phyloP scores from a whole-genome alignment of 1,140 invertebrate genomes.

The Riptortus pedestris region DNA sequence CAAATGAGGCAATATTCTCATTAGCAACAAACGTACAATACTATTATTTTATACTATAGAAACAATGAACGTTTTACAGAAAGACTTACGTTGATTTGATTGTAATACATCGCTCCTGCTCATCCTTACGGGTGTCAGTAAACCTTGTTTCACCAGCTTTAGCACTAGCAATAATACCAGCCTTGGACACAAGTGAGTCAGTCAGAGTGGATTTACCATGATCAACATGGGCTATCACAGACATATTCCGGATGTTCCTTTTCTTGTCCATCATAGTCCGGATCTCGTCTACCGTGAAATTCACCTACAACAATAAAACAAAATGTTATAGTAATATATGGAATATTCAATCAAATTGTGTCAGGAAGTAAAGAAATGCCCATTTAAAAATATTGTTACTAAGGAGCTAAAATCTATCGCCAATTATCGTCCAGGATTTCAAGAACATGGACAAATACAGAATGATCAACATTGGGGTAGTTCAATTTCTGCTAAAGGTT shows the following conservation, averaged over 20 bases:
- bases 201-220: constrained; percentile 99
- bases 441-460: neutral
- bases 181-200: constrained; percentile 97
- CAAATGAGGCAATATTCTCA: too few relatives aligned
- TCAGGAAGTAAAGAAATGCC: neutral
- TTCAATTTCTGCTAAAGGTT: neutral
- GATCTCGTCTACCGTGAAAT: constrained; percentile 99
- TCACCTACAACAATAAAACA: constrained; percentile 69
- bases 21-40: too few relatives aligned
- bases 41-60: too few relatives aligned
- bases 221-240: constrained; percentile 99
- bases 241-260: constrained; percentile 99
- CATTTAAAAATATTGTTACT: neutral
- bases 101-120: constrained; percentile 98
- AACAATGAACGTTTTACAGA: too few relatives aligned
- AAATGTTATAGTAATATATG: neutral
- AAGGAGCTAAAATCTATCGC: too few relatives aligned
- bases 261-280: constrained; percentile 99
- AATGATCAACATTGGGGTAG: too few relatives aligned
- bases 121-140: constrained; percentile 98
- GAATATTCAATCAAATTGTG: neutral
- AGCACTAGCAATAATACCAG: constrained; percentile 96
- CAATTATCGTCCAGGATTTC: neutral
- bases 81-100: constrained; percentile 98
- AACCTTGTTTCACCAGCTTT: constrained; percentile 98